Base-by-base conservation (phyloP, 1,140 invertebrate species). In the Choristoneura fumiferana region DNA sequence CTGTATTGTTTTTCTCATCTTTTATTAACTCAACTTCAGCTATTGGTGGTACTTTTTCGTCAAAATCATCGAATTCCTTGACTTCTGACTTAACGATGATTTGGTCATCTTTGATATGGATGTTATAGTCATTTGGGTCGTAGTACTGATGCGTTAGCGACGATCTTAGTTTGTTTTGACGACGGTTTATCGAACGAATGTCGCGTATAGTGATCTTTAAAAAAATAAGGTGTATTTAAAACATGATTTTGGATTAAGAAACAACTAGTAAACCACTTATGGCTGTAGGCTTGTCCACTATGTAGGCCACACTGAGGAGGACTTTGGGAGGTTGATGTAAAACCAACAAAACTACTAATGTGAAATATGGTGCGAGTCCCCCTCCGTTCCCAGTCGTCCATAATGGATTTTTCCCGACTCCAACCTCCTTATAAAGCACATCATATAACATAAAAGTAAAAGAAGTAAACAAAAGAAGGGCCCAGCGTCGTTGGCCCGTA, bases 171-270 rank as follows among this genome's bases (percentile, higher is more conserved):
- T 67, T 17, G 10, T 73, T 67, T 1, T 66, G 52, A 0, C 40
- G 43, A n/a, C 78, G 37, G 36, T 72, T 72, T 57, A 86, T 71
- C 0, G 67, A 69, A 54, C 75, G 78, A 13, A 86, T 58, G 0
- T 81, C 78, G 18, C 63, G 57, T 14, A 83, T 49, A 59, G 77
- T 77, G 18, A 86, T 71, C 83, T 86, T 73, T 12, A 66, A 61
- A 10, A 39, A 57, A n/a, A 57, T 13, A 40, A 17, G 45, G 14
- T 45, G 52, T 22, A 14, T 14, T 29, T 29, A 3, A 29, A 29
- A 6, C 6, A 2, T 29, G 6, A 3, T 29, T 29, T 29, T 29
- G 2, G 6, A 29, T 29, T 29, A 2, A 6, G 22, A 29, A 29
- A 6, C 6, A 29, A 29, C 2, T 29, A 3, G 22, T 3, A 29